Conservation (phyloP, 1,140 invertebrate species). For the Drosophila nigrodunni region DNA sequence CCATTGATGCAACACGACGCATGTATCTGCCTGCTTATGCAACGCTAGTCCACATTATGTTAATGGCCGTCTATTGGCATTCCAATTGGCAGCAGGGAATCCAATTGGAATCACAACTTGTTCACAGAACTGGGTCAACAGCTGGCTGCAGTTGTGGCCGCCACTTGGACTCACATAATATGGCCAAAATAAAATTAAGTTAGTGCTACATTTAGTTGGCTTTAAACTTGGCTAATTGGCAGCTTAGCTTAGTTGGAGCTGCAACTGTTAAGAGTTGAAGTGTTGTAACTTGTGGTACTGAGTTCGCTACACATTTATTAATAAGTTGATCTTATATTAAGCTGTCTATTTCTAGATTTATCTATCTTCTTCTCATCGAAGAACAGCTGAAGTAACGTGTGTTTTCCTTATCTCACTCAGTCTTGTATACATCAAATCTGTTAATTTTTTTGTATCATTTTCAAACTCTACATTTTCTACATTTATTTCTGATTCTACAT, state of each 20-base stretch:
- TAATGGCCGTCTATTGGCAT: slow-evolving; percentile 12
- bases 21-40: slow-evolving; percentile 16
- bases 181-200: neutral
- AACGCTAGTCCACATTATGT: slow-evolving; percentile 27
- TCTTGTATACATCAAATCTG: too few relatives aligned
- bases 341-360: too few relatives aligned
- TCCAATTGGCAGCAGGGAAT: slow-evolving; percentile 5
- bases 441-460: too few relatives aligned
- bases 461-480: too few relatives aligned
- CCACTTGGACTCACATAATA: slow-evolving; percentile 7
- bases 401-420: too few relatives aligned
- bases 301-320: too few relatives aligned
- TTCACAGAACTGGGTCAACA: slow-evolving; percentile 12
- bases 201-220: neutral
- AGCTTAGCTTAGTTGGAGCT: neutral
- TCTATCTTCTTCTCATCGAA: too few relatives aligned
- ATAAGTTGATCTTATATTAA: too few relatives aligned
- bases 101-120: neutral
- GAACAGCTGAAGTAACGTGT: too few relatives aligned
- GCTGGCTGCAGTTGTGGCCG: neutral
- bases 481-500: too few relatives aligned
- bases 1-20: slow-evolving; percentile 23
- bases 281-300: neutral
- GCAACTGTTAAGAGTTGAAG: neutral
- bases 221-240: neutral